A percentile compares a stretch with the other conserved stretches of the same genome.
Conservation (phyloP, 1,140 invertebrate genomes). For the Nephila pilipes region DNA sequence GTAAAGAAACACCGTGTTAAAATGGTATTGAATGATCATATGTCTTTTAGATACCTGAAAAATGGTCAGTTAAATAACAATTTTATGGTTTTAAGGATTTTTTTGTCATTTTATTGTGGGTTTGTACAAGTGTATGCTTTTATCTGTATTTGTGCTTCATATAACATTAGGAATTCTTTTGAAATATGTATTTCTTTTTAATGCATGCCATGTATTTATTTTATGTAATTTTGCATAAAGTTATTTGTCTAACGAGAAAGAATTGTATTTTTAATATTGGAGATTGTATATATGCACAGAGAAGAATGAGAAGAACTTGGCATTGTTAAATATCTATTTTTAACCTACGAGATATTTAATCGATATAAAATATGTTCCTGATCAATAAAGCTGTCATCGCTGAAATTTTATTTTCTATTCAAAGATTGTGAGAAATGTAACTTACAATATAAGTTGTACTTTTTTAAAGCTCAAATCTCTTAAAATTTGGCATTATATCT, state of each 20-base stretch:
- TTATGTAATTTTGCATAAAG: background rate
- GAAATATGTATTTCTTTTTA: background rate
- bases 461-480: background rate
- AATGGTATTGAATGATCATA: conserved; percentile 19
- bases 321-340: too few species aligned
- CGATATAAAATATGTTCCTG: too few species aligned
- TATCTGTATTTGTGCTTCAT: background rate
- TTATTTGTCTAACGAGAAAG: too few species aligned
- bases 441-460: too few species aligned
- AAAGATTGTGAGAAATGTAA: too few species aligned
- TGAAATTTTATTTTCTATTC: too few species aligned
- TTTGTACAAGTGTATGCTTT: background rate
- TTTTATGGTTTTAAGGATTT: conserved; percentile 7
- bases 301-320: too few species aligned
- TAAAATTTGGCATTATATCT: background rate
- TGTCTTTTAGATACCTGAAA: conserved; percentile 12
- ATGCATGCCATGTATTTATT: conserved; percentile 5
- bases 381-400: too few species aligned
- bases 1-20: background rate
- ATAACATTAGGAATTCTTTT: background rate
- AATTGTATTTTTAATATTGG: background rate
- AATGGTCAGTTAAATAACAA: background rate
- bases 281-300: too few species aligned
- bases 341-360: too few species aligned
- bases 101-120: background rate